Evolutionary conservation across 2,113 vertebrate species (phyloP).

Genomic region (Chaetodon trifascialis): DNA sequence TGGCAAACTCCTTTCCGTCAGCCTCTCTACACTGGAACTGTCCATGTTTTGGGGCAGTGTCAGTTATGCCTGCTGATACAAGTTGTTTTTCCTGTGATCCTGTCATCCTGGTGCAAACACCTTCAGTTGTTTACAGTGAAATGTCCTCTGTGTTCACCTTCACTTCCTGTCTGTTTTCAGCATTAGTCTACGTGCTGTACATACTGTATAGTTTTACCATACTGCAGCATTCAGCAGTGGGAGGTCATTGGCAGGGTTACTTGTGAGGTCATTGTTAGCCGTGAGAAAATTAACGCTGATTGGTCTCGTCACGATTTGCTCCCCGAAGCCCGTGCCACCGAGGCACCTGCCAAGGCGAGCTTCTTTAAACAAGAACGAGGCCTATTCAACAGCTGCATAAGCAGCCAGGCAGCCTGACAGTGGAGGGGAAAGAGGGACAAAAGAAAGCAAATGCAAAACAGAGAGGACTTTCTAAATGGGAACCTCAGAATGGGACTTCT

Average conservation of each 20-base stretch:
- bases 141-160: conserved; percentile 82
- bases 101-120: conserved; percentile 76
- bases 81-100: conserved; percentile 78
- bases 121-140: conserved; percentile 80
- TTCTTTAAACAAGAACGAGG: conserved; percentile 71
- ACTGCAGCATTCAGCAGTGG: conserved; percentile 49
- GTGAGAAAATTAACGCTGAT: conserved; percentile 76
- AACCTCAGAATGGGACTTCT: conserved; percentile 70
- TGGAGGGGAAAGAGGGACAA: conserved; percentile 49
- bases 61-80: conserved; percentile 73
- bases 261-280: conserved; percentile 61
- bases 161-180: conserved; percentile 78
- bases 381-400: conserved; percentile 75
- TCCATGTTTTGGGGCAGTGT: conserved; percentile 66
- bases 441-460: conserved; percentile 72
- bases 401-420: conserved; percentile 70
- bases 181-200: conserved; percentile 76
- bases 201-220: conserved; percentile 71
- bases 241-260: conserved; percentile 71
- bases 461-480: conserved; percentile 68
- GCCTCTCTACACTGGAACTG: conserved; percentile 37
- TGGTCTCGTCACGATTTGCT: conserved; percentile 65
- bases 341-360: conserved; percentile 73
- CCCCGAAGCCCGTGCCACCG: conserved; percentile 54
- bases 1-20: conserved; percentile 13